Evolutionary conservation across 2,113 vertebrate species (phyloP).

Genomic region (Rhinolophus sinicus): DNA sequence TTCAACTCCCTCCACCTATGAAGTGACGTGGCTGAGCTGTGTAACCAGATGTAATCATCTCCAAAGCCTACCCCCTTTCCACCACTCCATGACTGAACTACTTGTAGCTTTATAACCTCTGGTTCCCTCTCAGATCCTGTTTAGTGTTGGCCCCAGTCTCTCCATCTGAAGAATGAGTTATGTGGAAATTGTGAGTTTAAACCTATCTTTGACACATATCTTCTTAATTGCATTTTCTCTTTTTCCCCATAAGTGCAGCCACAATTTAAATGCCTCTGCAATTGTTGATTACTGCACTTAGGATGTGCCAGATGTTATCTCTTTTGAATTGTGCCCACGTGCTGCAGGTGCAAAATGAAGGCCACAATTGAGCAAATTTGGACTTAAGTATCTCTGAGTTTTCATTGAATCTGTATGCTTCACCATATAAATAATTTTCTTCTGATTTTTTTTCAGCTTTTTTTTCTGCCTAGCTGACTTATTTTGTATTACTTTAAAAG

Average conservation of each 20-base stretch:
- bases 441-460: slow-evolving; percentile 28
- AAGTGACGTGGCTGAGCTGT: background rate
- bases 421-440: slow-evolving; percentile 58
- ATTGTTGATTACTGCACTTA: slow-evolving; percentile 74
- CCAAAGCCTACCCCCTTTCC: background rate
- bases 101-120: background rate
- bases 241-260: slow-evolving; percentile 38
- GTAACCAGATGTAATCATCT: background rate
- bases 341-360: slow-evolving; percentile 76
- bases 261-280: slow-evolving; percentile 68
- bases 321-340: slow-evolving; percentile 69
- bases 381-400: slow-evolving; percentile 56
- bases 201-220: slow-evolving; percentile 47
- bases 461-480: slow-evolving; percentile 7
- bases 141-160: background rate
- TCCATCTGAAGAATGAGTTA: slow-evolving; percentile 1
- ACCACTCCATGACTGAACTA: background rate
- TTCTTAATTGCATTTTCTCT: slow-evolving; percentile 59
- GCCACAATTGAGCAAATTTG: slow-evolving; percentile 64
- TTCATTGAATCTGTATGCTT: slow-evolving; percentile 62
- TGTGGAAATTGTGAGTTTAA: slow-evolving; percentile 48
- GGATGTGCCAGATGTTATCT: slow-evolving; percentile 77
- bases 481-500: slow-evolving; percentile 38
- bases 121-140: background rate
- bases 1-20: background rate